Evolutionary conservation across 2,888 invertebrate species (phyloP), one percentile per base, ranked within the genome.

Genomic region (Athrips mouffetella): DNA sequence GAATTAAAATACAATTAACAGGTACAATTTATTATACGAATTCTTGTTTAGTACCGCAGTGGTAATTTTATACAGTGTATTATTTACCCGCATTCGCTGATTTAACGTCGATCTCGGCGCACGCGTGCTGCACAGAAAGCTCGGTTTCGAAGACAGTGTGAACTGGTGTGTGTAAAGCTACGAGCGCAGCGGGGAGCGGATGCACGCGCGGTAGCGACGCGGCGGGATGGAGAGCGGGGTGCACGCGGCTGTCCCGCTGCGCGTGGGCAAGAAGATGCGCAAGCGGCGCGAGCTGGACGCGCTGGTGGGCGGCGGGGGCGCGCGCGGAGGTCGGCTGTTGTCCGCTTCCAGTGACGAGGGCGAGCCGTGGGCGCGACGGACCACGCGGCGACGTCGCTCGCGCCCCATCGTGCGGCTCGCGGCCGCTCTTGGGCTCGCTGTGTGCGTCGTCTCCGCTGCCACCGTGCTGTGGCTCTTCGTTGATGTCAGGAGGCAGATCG

Each of bases 241-340:
- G 90, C 89, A 91, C 86, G 79, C 91, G 88, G 73, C 91, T 71
- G 82, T 91, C 85, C 79, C 92, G 91, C 76, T 92, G 81, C 72
- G 93, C 85, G 80, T 93, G 85, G 74, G 89, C 58, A 94, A 94
- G 80, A 94, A 94, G 82, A 94, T 94, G 93, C 89, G 92, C 68
- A 94, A 94, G 72, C 90, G 94, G 58, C 90, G 93, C 67, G 94
- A 94, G 76, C 80, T 94, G 62, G 94, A 94, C 73, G 94, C 94
- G 35, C 76, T 94, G 47, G 93, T 93, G 44, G 69, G 89, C 80
- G 73, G 92, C 71, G 80, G 71, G 21, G 86, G 79, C 1, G 80
- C 81, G 20, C 71, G 89, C 3, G 80, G 87, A 0, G 88, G 88
- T 35, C 82, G 92, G 72, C 90, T 93, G 59, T 86, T 91, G 63